Evolutionary conservation across 2,888 invertebrate genomes (phyloP), one percentile per base, ranked within the genome.

Genomic region (Hylaea fasciaria): DNA sequence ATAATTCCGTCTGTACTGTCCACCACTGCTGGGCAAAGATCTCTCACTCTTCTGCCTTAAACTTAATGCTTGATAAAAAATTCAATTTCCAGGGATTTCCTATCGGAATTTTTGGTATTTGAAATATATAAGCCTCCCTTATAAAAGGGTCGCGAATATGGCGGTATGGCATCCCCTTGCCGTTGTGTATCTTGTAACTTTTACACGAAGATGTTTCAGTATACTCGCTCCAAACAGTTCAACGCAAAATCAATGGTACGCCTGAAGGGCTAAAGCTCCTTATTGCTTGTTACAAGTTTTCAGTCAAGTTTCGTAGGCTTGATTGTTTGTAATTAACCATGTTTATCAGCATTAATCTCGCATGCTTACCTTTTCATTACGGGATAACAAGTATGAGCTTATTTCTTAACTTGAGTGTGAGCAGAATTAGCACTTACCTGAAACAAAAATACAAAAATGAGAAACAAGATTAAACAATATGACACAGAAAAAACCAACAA

Each of bases 351-450:
- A 44, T 17, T 28, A 44, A 44, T 28, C 28, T 11, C 44, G 28
- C 16, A 17, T n/a, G 47, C 49, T 39, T 49, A 49, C 49, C 49
- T 39, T 39, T n/a, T 14, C 22, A 9, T 13, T 14, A 28, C 13
- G 22, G 8, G n/a, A 12, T n/a, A 28, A 28, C 43, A 5, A 43
- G 17, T 43, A 43, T 17, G 43, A 40, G 14, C 11, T 11, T 12
- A 16, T 22, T n/a, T 5, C 13, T 13, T 22, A n/a, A 28, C 11
- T 44, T 44, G 29, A 5, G 16, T 12, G 22, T 4, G 8, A 10
- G 0, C 4, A 10, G 16, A 17, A 37, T 0, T 44, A 45, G 17
- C 29, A 54, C 79, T 78, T 74, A 79, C 79, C 79, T 79, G 78
- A 55, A 79, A 79, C 73, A 76, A 76, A 71, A 65, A 64, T 35